Percentiles rank a stretch among this genome's conserved stretches.
These are phyloP conservation scores for Apamea epomidion DNA, from an alignment of 2,888 invertebrate species.

Conservation along the genomic window DNA sequence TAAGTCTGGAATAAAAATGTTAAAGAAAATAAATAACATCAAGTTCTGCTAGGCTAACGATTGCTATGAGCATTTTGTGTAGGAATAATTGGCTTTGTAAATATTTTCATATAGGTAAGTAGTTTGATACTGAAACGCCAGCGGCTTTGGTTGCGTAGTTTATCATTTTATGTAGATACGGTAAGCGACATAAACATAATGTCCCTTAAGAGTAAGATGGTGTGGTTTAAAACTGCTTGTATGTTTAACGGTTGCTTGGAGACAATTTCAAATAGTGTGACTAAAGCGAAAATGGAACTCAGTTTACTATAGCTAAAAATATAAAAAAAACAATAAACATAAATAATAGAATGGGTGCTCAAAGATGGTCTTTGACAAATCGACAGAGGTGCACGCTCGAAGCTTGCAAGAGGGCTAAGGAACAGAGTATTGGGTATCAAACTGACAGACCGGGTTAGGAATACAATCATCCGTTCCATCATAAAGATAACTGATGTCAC, in stretches of 20 bases:
- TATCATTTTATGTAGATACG: neutral
- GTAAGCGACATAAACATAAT: neutral
- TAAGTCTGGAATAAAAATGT: slow-evolving; percentile 27
- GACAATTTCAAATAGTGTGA: neutral
- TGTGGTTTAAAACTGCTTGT: neutral
- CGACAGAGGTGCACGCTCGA: neutral
- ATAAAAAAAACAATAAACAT: neutral
- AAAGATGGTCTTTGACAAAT: neutral
- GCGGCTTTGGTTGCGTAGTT: neutral
- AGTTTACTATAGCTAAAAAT: neutral
- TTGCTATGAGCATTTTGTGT: slow-evolving; percentile 17
- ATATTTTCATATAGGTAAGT: slow-evolving; percentile 6
- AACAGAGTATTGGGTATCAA: neutral
- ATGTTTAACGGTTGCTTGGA: neutral
- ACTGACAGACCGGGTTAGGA: neutral
- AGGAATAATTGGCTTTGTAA: slow-evolving; percentile 42
- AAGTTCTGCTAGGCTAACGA: slow-evolving; percentile 24
- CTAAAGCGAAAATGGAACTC: neutral
- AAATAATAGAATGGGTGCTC: neutral
- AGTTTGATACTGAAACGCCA: neutral
- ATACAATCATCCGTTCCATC: too few species aligned
- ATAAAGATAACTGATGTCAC: too few species aligned
- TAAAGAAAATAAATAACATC: neutral
- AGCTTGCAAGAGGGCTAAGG: too few species aligned
- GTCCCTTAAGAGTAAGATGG: neutral